Evolutionary conservation across 2,113 vertebrate species (phyloP).

Genomic region (Harpagus bidentatus): DNA sequence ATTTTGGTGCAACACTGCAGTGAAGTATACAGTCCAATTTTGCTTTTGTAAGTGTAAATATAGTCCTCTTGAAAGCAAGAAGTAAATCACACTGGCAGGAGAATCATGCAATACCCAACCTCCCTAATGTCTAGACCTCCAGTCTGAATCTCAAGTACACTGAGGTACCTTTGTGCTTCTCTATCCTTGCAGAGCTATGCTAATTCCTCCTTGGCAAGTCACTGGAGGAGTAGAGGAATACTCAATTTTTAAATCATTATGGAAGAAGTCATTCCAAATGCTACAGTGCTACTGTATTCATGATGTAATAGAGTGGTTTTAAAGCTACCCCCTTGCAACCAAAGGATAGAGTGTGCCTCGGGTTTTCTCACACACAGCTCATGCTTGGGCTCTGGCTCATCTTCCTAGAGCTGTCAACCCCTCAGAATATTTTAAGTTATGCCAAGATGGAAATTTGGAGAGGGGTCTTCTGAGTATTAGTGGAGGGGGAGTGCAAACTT

Average conservation of each 20-base stretch:
- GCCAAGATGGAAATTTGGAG: not conserved
- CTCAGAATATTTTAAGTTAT: not conserved
- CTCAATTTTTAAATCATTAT: not conserved
- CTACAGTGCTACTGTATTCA: not conserved
- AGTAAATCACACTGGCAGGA: not conserved
- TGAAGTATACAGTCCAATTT: not conserved
- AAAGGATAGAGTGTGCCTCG: not conserved
- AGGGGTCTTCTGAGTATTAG: accelerated
- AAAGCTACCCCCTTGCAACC: not conserved
- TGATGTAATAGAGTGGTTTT: not conserved
- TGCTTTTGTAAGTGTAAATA: not conserved
- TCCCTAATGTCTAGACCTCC: not conserved
- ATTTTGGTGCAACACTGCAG: not conserved
- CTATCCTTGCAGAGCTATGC: not conserved
- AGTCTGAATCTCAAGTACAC: not conserved
- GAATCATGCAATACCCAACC: not conserved
- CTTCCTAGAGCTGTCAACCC: not conserved
- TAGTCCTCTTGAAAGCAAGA: not conserved
- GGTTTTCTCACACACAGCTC: not conserved
- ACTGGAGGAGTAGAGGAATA: not conserved
- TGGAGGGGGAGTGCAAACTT: not conserved
- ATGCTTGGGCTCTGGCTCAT: not conserved
- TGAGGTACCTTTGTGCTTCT: not conserved
- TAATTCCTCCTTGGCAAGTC: not conserved
- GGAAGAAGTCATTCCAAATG: not conserved